Base-by-base conservation (phyloP, 2,888 invertebrate species). In the Tenthredo scrophulariae region DNA sequence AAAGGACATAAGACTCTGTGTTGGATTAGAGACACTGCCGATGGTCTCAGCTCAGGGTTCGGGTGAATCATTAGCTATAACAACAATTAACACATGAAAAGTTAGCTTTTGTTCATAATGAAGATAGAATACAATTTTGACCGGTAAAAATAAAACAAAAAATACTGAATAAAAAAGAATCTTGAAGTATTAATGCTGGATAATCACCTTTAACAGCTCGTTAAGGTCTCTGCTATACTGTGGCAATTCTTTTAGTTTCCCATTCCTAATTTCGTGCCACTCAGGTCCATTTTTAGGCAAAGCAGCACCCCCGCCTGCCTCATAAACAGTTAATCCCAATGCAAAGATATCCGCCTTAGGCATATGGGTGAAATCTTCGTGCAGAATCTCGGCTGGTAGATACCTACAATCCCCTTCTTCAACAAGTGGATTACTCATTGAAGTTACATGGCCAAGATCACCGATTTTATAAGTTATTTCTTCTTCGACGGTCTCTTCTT, bases 361-460 rank as follows among this genome's bases (percentile, higher is more conserved):
- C 65, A 99, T 94, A 91, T 98, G 95, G 13, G 95, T 94, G 89
- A 96, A 97, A 91, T 97, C 96, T 88, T 98, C 98, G 7, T 97
- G 96, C 0, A 99, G 94, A 58, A 99, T 97, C 93, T 99, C 98
- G 46, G 95, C 96, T 0, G 98, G 97, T 33, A 99, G 94, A 91
- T 98, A 99, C 43, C 98, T 95, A 92, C 98, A 98, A 93, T 99
- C 98, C 0, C 98, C 98, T 91, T 99, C 98, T 92, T 98, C 98
- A 0, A 98, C 97, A 84, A 96, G 95, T 0, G 97, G 97, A 84
- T 97, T 97, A 0, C 95, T 95, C 3, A 97, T 94, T 46, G 97
- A 97, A 0, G 98, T 98, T 87, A 98, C 98, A 92, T 98, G 98
- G 4, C 98, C 98, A 18, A 99, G 94, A 94, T 98, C 98, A 84